Evolutionary conservation across 2,113 vertebrate genomes (phyloP), one percentile per base, ranked within the genome.

Genomic region (Leuciscus idus): DNA sequence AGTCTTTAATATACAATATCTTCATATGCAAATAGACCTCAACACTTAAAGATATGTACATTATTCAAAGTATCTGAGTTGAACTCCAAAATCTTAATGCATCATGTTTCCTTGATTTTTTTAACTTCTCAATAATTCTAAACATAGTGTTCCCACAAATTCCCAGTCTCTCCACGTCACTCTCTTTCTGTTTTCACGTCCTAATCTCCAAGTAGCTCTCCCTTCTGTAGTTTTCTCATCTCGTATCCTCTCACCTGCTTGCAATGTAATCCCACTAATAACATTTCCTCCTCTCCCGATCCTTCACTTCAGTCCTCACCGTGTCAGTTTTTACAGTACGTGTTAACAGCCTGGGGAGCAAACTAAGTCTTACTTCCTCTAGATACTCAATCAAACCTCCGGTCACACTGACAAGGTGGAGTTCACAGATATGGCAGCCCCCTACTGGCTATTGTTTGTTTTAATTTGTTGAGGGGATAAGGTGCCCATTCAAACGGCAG

Each of bases 401-500:
- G 19, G 79, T 81, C 36, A 85, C 88, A 90, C 89, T 91, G 91
- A 93, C 91, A 93, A 92, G 88, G 89, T 93, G 92, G 89, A 87
- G 88, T 87, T 88, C 87, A 92, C 83, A 91, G 83, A 86, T 86
- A 92, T 84, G 87, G 90, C 89, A 23, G 90, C 89, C 88, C 91
- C 89, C 88, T 85, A 12, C 52, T 81, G 86, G 84, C 92, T 62
- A 52, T 86, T 89, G 87, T 91, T 92, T 92, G 89, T 93, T 91
- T 92, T 89, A 87, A 88, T 90, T 90, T 91, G 0, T 6, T 88
- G 78, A 57, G 83, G n/a, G 87, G 89, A 92, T 91, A 91, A 93
- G 89, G 87, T 86, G 90, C 91, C 89, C 92, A 91, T 92, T 87
- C 90, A 92, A 93, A 92, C 91, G 91, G 90, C 93, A 94, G 93